Conservation (phyloP, 1,140 invertebrate genomes). For the Panagrolaimus sp. region DNA sequence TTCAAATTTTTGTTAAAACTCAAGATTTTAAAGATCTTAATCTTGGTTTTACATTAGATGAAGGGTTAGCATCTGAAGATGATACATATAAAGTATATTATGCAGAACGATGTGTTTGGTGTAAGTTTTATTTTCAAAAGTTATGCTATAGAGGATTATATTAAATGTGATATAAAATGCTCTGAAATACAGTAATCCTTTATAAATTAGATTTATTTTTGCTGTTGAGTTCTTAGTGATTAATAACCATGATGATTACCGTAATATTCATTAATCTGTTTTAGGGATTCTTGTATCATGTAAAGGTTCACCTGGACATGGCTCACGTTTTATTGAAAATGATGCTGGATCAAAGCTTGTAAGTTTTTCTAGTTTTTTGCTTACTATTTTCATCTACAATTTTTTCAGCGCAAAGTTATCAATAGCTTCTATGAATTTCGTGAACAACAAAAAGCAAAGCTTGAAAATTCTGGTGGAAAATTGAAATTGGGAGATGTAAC, state of each 20-base stretch:
- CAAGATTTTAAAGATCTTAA: conserved; percentile 75
- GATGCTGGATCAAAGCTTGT: conserved; percentile 78
- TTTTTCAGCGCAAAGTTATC: conserved; percentile 1
- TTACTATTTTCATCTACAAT: neutral
- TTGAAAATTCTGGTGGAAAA: conserved; percentile 66
- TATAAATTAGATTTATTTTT: too few relatives aligned
- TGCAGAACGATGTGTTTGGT: conserved; percentile 70
- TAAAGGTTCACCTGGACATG: conserved; percentile 78
- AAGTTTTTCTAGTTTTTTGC: conserved; percentile 25
- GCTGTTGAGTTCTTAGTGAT: too few relatives aligned
- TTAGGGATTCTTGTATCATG: conserved; percentile 66
- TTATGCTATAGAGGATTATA: neutral
- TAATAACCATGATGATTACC: too few relatives aligned
- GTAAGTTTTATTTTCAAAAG: conserved; percentile 26
- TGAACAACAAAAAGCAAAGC: conserved; percentile 70
- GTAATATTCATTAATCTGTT: conserved; percentile 9
- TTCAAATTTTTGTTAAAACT: conserved; percentile 73
- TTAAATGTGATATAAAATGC: too few relatives aligned
- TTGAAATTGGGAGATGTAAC: conserved; percentile 75
- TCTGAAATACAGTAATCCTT: too few relatives aligned
- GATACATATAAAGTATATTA: conserved; percentile 71
- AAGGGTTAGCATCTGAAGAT: conserved; percentile 63
- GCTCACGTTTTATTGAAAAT: conserved; percentile 72
- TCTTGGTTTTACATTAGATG: conserved; percentile 82
- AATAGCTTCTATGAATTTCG: conserved; percentile 59